Base-by-base conservation (phyloP, 2,888 invertebrate genomes). In the Ypsolopha sequella region DNA sequence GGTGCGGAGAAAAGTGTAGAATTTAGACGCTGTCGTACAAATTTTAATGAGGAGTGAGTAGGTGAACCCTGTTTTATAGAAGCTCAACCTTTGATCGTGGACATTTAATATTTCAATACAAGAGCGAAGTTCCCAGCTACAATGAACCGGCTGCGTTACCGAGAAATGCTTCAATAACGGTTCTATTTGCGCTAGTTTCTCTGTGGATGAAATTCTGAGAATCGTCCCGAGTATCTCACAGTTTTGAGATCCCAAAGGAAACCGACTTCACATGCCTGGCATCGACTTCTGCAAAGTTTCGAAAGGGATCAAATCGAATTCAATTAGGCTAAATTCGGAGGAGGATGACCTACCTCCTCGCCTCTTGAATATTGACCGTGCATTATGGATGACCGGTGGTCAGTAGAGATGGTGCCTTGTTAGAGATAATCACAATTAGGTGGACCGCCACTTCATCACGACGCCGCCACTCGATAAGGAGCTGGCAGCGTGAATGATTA, bases 1-100 rank as follows among this genome's bases (percentile, higher is more conserved):
- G 84, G 85, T 81, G 80, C 81, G 73, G 81, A 82, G 84, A 84
- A 84, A 82, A 85, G 84, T 82, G 82, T 84, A 81, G 81, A 84
- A 82, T 85, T 86, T 84, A 85, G 84, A 82, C 73, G 80, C 79
- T 80, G 79, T 79, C 80, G 82, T 77, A 77, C 81, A 85, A 82
- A 85, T 84, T 85, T 84, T 86, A 85, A 86, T 85, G 85, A 85
- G 81, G 35, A 50, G 13, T 50, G 33, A 45, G 44, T 36, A 51
- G 45, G 45, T 51, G 51, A 51, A 45, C 43, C 34, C 41, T 49
- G 7, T 48, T 24, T 11, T 14, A 8, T 46, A 75, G 10, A 24
- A 48, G 6, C 38, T 1, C 11, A 8, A n/a, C n/a, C 41, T n/a
- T 24, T 39, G 33, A 41, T 65, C 73, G 66, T 66, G 65, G 68